These are phyloP conservation scores for Lutraria rhynchaena DNA, from an alignment of 1,140 invertebrate genomes.

Conservation along the genomic window DNA sequence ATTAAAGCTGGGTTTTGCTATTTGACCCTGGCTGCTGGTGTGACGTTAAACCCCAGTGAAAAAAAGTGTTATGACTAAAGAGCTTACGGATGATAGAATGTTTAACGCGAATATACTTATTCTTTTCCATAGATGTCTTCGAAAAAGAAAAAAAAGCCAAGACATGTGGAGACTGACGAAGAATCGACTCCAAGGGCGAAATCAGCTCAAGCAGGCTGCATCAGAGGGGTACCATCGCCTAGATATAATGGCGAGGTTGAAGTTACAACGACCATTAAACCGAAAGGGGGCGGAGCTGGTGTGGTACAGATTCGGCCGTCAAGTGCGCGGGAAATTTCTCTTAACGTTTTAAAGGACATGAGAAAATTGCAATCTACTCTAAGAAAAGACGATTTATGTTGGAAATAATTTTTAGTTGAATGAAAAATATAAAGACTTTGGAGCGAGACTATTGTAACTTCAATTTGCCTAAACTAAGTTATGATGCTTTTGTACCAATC, in stretches of 20 bases:
- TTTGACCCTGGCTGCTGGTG: too few relatives aligned
- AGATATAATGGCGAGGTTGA: slow-evolving; percentile 67
- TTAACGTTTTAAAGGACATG: slow-evolving; percentile 80
- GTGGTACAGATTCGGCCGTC: slow-evolving; percentile 59
- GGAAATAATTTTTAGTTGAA: slow-evolving; percentile 74
- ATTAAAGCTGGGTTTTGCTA: too few relatives aligned
- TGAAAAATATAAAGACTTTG: too few relatives aligned
- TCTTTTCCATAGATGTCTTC: slow-evolving; percentile 64
- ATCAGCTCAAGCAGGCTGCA: slow-evolving; percentile 46
- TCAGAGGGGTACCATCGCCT: slow-evolving; percentile 17
- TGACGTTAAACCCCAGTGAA: too few relatives aligned
- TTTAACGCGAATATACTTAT: too few relatives aligned
- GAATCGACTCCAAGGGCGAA: slow-evolving; percentile 57
- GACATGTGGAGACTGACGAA: slow-evolving; percentile 31
- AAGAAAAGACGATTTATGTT: slow-evolving; percentile 78
- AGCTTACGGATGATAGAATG: too few relatives aligned
- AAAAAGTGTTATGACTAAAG: too few relatives aligned
- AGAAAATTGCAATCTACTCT: slow-evolving; percentile 80
- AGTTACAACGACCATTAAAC: slow-evolving; percentile 74
- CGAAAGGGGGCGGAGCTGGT: slow-evolving; percentile 60
- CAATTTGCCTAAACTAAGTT: too few relatives aligned
- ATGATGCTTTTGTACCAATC: too few relatives aligned
- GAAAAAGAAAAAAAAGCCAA: slow-evolving; percentile 62
- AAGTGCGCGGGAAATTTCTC: slow-evolving; percentile 64
- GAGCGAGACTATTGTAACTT: too few relatives aligned